phyloP scores from a whole-genome alignment of 2,888 invertebrate genomes.

The Gordius sp. region DNA sequence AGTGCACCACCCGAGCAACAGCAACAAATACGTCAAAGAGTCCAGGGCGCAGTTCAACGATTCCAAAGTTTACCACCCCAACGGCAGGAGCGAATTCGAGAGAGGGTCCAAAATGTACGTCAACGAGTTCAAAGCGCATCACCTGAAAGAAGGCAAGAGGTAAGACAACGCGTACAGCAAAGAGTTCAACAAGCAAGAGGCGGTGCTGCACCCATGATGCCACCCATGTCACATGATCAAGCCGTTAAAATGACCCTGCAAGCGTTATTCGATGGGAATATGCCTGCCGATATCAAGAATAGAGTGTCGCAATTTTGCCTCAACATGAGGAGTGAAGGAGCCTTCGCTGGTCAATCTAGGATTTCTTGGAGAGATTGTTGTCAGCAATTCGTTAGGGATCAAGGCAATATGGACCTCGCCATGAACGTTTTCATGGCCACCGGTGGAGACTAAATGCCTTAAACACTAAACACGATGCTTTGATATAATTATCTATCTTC shows the following conservation, averaged over 20 bases:
- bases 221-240: background rate
- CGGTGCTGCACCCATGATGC: background rate
- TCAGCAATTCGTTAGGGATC: background rate
- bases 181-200: too few relatives aligned
- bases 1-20: too few relatives aligned
- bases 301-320: background rate
- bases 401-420: background rate
- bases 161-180: too few relatives aligned
- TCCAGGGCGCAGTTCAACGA: too few relatives aligned
- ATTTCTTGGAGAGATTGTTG: conserved; percentile 3
- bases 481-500: too few relatives aligned
- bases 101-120: too few relatives aligned
- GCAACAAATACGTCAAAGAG: too few relatives aligned
- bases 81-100: too few relatives aligned
- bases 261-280: background rate
- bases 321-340: background rate
- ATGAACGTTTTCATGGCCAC: background rate
- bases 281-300: background rate
- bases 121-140: too few relatives aligned
- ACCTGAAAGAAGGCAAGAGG: too few relatives aligned
- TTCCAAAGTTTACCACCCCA: too few relatives aligned
- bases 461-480: too few relatives aligned
- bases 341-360: background rate
- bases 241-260: background rate
- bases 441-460: background rate